A percentile compares a stretch with the other conserved stretches of the same genome.
Conservation (phyloP, 2,797 vertebrate species). For the Coccyzus lansbergi region DNA sequence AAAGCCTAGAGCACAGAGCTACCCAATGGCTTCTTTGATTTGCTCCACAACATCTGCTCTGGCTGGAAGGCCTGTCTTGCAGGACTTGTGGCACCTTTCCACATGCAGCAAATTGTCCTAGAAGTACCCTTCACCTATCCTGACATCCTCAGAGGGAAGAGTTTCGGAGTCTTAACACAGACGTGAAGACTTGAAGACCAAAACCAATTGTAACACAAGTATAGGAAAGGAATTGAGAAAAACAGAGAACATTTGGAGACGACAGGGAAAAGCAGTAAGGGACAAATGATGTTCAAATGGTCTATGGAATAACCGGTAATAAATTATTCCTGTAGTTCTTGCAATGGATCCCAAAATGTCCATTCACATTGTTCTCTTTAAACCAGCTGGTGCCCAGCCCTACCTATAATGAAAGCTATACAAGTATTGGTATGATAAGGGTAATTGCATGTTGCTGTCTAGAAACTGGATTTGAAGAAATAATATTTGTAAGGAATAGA, state of each 20-base stretch:
- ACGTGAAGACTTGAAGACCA: not conserved
- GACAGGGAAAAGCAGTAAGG: not conserved
- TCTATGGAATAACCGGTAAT: not conserved
- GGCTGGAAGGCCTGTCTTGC: not conserved
- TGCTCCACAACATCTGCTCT: not conserved
- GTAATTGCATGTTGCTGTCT: not conserved
- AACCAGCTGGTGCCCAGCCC: not conserved
- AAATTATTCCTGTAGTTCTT: not conserved
- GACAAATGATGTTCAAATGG: not conserved
- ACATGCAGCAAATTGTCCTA: not conserved
- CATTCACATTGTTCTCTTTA: not conserved
- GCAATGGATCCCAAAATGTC: not conserved
- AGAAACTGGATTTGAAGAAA: not conserved
- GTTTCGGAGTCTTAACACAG: not conserved
- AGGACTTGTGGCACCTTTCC: not conserved
- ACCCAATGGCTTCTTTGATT: not conserved
- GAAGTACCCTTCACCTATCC: not conserved
- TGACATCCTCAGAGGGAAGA: not conserved
- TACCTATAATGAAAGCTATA: not conserved
- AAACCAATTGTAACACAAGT: rapidly evolving
- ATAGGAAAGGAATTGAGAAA: not conserved
- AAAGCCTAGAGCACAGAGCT: not conserved
- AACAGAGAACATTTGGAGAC: not conserved
- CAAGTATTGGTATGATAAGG: not conserved
- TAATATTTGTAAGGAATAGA: not conserved